Conservation (phyloP, 2,797 vertebrate species). For the Denticeps clupeoides region DNA sequence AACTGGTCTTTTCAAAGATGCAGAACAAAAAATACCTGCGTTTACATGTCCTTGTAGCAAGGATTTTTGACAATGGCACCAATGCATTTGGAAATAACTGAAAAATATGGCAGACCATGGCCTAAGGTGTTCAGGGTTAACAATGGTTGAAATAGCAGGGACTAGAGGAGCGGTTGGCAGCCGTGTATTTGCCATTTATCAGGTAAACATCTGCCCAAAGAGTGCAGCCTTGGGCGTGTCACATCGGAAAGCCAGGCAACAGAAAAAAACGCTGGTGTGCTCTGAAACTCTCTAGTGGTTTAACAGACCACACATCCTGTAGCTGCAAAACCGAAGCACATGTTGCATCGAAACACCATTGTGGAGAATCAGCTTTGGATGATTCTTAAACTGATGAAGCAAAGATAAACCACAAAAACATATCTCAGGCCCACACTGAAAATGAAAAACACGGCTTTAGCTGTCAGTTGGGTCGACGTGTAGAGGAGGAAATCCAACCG, state of each 20-base stretch:
- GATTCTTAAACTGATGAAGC: conserved; percentile 30
- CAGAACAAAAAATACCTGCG: no score
- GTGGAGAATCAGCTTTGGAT: conserved; percentile 32
- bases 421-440: conserved; percentile 44
- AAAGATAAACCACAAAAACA: conserved; percentile 33
- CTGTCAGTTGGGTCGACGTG: conserved; percentile 17
- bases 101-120: no score
- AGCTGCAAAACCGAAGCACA: conserved; percentile 18
- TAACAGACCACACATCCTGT: conserved; percentile 51
- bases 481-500: conserved; percentile 29
- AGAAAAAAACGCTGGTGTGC: conserved; percentile 16
- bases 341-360: conserved; percentile 21
- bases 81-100: no score
- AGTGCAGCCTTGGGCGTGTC: not conserved
- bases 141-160: no score
- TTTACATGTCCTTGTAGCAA: no score
- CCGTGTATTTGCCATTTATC: not conserved
- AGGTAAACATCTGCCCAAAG: not conserved
- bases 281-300: conserved; percentile 43
- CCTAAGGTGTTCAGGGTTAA: no score
- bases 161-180: no score
- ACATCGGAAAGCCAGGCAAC: conserved; percentile 15
- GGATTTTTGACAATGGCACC: no score
- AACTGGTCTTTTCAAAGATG: no score
- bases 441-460: conserved; percentile 58